phyloP scores from a whole-genome alignment of 1,140 invertebrate genomes.

The Diachasma alloeum region DNA sequence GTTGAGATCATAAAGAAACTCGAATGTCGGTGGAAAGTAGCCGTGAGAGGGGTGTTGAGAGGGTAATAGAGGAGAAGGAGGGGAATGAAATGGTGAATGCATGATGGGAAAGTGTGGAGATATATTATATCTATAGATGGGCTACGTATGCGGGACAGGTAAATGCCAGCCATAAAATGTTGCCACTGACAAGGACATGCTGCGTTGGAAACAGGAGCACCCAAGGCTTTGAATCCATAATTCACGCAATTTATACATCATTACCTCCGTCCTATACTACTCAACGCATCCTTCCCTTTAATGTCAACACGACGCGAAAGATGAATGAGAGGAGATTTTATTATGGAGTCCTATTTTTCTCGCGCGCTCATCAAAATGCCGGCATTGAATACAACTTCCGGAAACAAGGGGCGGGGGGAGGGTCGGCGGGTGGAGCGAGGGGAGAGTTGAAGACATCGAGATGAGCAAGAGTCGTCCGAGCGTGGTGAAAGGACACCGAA shows the following conservation, averaged over 20 bases:
- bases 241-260: constrained; percentile 24
- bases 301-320: not conserved
- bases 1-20: constrained; percentile 56
- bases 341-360: not conserved
- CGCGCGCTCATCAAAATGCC: not conserved
- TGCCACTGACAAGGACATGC: not conserved
- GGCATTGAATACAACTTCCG: not conserved
- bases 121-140: not conserved
- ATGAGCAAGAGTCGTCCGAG: constrained; percentile 28
- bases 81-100: not conserved
- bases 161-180: not conserved
- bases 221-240: constrained; percentile 19
- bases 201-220: not conserved
- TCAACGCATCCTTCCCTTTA: not conserved
- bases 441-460: not conserved
- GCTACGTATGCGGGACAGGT: not conserved
- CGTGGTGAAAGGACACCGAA: constrained; percentile 16
- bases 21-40: not conserved
- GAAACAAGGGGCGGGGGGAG: not conserved
- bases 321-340: not conserved
- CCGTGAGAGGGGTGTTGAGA: not conserved
- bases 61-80: not conserved
- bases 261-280: not conserved
- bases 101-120: not conserved
- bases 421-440: not conserved